phyloP scores from a whole-genome alignment of 1,140 invertebrate genomes.

The Drosophila kanapiae region DNA sequence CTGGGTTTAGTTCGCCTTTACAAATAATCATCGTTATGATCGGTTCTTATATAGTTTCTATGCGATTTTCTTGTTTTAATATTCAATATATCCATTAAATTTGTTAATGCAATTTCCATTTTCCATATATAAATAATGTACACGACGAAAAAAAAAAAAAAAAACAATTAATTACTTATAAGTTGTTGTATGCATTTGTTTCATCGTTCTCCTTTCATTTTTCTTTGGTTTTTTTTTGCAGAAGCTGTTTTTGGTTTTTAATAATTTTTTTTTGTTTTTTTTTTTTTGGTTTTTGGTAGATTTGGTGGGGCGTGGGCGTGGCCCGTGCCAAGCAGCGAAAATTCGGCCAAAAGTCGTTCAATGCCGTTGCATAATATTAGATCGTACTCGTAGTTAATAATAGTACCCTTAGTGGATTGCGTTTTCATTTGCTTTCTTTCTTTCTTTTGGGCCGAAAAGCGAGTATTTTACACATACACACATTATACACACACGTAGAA shows the following conservation, averaged over 20 bases:
- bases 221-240: slow-evolving; percentile 24
- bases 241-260: slow-evolving; percentile 31
- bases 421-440: not conserved
- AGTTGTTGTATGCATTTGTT: slow-evolving; percentile 44
- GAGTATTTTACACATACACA: slow-evolving; percentile 47
- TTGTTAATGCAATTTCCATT: slow-evolving; percentile 54
- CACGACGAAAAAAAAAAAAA: slow-evolving; percentile 59
- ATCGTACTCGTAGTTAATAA: slow-evolving; percentile 41
- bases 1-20: slow-evolving; percentile 62
- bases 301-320: slow-evolving; percentile 67
- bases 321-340: slow-evolving; percentile 57
- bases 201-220: slow-evolving; percentile 17
- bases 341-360: slow-evolving; percentile 38
- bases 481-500: slow-evolving; percentile 33
- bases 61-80: slow-evolving; percentile 63
- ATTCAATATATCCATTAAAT: slow-evolving; percentile 66
- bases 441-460: slow-evolving; percentile 22
- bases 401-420: slow-evolving; percentile 39
- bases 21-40: slow-evolving; percentile 65
- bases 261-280: slow-evolving; percentile 18
- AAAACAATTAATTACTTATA: slow-evolving; percentile 64
- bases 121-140: slow-evolving; percentile 74
- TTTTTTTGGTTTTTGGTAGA: slow-evolving; percentile 12
- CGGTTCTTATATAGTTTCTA: slow-evolving; percentile 72
- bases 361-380: slow-evolving; percentile 30